Evolutionary conservation across 2,888 invertebrate species (phyloP).

Genomic region (Rhodophaea formosa): DNA sequence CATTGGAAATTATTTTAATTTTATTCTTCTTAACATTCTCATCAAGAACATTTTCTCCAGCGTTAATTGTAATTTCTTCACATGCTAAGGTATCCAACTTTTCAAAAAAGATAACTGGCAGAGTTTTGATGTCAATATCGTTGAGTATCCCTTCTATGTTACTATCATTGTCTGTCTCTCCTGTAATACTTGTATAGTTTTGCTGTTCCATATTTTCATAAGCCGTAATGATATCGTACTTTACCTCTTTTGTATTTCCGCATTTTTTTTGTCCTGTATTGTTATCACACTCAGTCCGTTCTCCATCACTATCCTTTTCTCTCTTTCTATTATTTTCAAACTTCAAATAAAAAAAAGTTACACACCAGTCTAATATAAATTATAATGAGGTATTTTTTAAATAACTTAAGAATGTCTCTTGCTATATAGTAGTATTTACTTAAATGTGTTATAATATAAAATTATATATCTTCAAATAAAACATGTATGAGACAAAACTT

Average conservation of each 20-base stretch:
- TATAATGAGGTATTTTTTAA: too few species aligned
- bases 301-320: neutral
- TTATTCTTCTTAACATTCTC: neutral
- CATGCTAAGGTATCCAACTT: neutral
- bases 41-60: neutral
- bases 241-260: neutral
- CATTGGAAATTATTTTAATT: neutral
- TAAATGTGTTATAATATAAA: too few species aligned
- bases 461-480: too few species aligned
- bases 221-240: neutral
- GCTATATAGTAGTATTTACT: too few species aligned
- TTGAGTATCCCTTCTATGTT: neutral
- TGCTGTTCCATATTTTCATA: neutral
- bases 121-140: conserved; percentile 1
- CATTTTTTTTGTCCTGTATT: neutral
- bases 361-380: too few species aligned
- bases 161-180: neutral
- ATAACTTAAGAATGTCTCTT: too few species aligned
- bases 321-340: neutral
- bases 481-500: too few species aligned
- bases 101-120: neutral
- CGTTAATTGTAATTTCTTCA: neutral
- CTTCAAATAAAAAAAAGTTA: too few species aligned
- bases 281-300: neutral
- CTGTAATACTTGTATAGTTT: neutral